Evolutionary conservation across 2,113 vertebrate species (phyloP).

Genomic region (Poeciliopsis turrubarensis): DNA sequence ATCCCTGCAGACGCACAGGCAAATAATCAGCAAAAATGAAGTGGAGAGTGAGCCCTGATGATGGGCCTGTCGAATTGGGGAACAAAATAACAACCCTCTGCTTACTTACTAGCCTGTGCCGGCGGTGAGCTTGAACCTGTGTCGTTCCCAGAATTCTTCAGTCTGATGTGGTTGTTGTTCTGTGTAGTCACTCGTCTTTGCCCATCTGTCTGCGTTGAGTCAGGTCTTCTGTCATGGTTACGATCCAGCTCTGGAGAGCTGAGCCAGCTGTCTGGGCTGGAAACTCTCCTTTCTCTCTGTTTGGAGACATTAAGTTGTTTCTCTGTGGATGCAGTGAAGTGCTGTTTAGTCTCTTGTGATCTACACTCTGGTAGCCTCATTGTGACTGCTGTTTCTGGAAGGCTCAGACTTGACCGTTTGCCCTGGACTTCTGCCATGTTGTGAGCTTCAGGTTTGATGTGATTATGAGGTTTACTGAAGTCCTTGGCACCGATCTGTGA

Average conservation of each 20-base stretch:
- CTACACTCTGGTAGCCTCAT: slow-evolving; percentile 8
- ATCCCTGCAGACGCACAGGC: slow-evolving; percentile 72
- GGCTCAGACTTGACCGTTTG: slow-evolving; percentile 1
- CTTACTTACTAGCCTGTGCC: slow-evolving; percentile 59
- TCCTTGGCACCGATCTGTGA: slow-evolving; percentile 28
- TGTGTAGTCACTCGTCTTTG: slow-evolving; percentile 41
- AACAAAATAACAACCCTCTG: slow-evolving; percentile 9
- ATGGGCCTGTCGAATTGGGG: background rate
- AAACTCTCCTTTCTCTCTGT: slow-evolving; percentile 36
- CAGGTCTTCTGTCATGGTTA: slow-evolving; percentile 22
- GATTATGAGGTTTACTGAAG: slow-evolving; percentile 28
- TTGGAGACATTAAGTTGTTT: slow-evolving; percentile 9
- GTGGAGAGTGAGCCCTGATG: background rate
- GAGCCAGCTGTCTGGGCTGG: slow-evolving; percentile 49
- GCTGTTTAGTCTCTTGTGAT: slow-evolving; percentile 7
- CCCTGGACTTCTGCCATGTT: slow-evolving; percentile 4
- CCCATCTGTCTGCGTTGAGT: slow-evolving; percentile 7
- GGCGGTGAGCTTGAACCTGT: slow-evolving; percentile 29
- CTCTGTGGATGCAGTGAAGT: slow-evolving; percentile 22
- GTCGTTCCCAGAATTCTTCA: slow-evolving; percentile 50
- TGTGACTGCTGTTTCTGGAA: slow-evolving; percentile 11
- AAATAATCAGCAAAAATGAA: background rate
- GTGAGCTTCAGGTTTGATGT: slow-evolving; percentile 7
- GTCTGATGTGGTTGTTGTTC: slow-evolving; percentile 70
- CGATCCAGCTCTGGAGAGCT: slow-evolving; percentile 53